Percentiles rank a stretch among this genome's conserved stretches.
Evolutionary conservation across 1,140 invertebrate genomes (phyloP).

Genomic region (Bilobella aurantiaca): DNA sequence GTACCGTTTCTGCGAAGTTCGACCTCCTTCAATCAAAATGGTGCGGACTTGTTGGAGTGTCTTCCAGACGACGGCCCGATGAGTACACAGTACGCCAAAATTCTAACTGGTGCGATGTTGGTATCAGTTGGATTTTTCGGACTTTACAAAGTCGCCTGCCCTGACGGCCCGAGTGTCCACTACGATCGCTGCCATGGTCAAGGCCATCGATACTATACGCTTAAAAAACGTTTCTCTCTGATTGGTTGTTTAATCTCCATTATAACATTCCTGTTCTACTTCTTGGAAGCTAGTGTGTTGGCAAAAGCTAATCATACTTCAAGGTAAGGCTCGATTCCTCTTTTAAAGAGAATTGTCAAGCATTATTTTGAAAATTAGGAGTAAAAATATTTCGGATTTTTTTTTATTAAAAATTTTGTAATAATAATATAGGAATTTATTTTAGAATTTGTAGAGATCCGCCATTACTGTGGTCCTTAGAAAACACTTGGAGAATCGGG

Average conservation of each 20-base stretch:
- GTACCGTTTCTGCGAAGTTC: background rate
- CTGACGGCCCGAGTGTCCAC: constrained; percentile 23
- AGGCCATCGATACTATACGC: constrained; percentile 29
- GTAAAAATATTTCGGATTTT: background rate
- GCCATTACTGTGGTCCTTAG: constrained; percentile 30
- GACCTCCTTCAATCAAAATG: background rate
- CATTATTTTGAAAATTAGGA: background rate
- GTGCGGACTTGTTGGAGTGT: background rate
- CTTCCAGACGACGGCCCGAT: background rate
- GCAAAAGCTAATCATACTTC: constrained; percentile 29
- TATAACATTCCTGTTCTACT: constrained; percentile 28
- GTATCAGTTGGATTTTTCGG: constrained; percentile 32
- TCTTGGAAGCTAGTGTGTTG: constrained; percentile 29
- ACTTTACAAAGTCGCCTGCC: constrained; percentile 27
- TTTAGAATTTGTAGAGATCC: constrained; percentile 25
- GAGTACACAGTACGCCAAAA: background rate
- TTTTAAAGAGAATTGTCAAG: background rate
- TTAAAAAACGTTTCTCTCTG: constrained; percentile 30
- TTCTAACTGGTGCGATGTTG: constrained; percentile 30
- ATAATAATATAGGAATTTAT: too few species aligned
- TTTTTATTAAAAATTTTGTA: background rate
- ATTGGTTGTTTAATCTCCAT: constrained; percentile 28
- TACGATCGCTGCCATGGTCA: constrained; percentile 14
- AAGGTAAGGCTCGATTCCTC: constrained; percentile 14
- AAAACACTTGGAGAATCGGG: constrained; percentile 27